Conservation (phyloP, 2,113 vertebrate genomes). For the Artemisiospiza belli region DNA sequence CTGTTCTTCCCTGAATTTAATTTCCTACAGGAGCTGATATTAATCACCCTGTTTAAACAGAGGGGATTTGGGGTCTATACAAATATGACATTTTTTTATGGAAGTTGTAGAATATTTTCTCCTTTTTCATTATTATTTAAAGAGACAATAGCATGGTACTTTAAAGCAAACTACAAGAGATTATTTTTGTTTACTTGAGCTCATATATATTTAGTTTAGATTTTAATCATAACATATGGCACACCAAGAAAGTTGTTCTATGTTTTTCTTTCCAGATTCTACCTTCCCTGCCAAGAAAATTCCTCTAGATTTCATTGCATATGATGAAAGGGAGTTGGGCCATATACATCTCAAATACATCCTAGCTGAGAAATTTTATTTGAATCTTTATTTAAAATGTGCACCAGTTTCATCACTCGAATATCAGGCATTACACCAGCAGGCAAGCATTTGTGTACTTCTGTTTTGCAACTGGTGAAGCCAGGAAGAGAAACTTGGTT, state of each 20-base stretch:
- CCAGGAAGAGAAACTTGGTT: neutral
- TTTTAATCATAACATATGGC: slow-evolving; percentile 25
- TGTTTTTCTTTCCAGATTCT: neutral
- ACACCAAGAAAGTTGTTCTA: neutral
- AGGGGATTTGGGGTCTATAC: slow-evolving; percentile 87
- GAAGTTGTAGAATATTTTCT: slow-evolving; percentile 68
- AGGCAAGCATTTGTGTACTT: neutral
- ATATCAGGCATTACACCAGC: neutral
- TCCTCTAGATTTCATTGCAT: neutral
- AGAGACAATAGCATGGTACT: slow-evolving; percentile 64
- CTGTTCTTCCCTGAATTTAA: slow-evolving; percentile 89
- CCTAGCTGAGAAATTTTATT: neutral
- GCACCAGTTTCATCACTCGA: rapidly evolving
- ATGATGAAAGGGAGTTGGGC: neutral
- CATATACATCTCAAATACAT: neutral
- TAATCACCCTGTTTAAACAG: slow-evolving; percentile 91
- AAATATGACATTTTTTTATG: slow-evolving; percentile 78
- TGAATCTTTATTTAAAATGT: neutral
- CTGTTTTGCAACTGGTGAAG: neutral
- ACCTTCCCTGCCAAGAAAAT: neutral
- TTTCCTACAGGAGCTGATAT: slow-evolving; percentile 98
- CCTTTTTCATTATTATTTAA: slow-evolving; percentile 69
- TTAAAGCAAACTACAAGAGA: slow-evolving; percentile 19
- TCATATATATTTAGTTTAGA: slow-evolving; percentile 32
- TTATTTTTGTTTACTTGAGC: slow-evolving; percentile 57